Base-by-base conservation (phyloP, 2,797 vertebrate species). In the Delichon dasypus region DNA sequence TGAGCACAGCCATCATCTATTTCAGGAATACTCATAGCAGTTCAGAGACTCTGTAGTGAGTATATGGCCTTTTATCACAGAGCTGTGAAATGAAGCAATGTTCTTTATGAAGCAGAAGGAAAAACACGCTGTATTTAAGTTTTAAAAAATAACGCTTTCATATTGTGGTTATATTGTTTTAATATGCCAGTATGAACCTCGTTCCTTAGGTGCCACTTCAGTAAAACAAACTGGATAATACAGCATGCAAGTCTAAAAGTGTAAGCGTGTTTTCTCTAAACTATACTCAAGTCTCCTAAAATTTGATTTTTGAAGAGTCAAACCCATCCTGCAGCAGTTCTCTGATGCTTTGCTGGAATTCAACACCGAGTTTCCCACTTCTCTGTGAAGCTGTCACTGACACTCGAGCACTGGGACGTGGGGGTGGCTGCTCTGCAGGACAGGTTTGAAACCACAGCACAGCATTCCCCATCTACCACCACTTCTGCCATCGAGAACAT, bases 341-440 rank as follows among this genome's bases (percentile, higher is more conserved):
- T 50, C 40, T 64, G 60, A 19, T 19, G 26, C 16, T 62, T 17
- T 54, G 48, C 73, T 75, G 70, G 68, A 75, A 71, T 64, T 32
- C 17, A 70, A 2, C 34, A 29, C 7, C 38, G 67, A 5, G 25
- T 47, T 72, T 32, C 54, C 68, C 50, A 29, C 12, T 44, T 40
- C 54, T 36, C 72, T 61, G 0, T 45, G 29, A 36, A 38, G 36
- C 82, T 85, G 53, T 34, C 45, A 21, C 48, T 84, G 61, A 42
- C 40, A 10, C 48, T 40, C 1, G 6, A 27, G 73, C 47, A 40
- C 32, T 4, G n/a, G 55, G n/a, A 58, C 25, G 20, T 0, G 0
- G 53, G 47, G 42, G 53, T 13, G 2, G 9, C 72, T 21, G 15
- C 4, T 68, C 44, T 26, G 29, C 40, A 26, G 54, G 60, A 27